These are phyloP conservation scores for Patagioenas fasciata DNA, from an alignment of 2,113 vertebrate genomes.

Conservation along the genomic window DNA sequence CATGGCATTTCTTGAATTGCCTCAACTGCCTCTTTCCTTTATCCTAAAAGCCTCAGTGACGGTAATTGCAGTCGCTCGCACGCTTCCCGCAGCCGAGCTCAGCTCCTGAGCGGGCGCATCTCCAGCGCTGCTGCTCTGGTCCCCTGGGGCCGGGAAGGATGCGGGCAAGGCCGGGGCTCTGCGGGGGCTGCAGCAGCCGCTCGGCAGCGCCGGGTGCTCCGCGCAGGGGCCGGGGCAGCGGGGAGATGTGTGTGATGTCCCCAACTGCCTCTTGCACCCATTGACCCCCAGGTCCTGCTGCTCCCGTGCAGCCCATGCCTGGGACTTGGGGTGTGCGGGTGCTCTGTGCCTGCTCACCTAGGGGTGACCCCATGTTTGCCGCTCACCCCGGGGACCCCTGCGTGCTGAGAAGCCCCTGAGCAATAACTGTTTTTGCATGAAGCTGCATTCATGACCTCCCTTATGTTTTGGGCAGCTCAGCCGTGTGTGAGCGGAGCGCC, in stretches of 20 bases:
- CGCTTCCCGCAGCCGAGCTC: fast-evolving
- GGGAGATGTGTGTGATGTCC: too few species aligned
- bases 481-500: not conserved
- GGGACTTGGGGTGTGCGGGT: not conserved
- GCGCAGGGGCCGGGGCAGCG: too few species aligned
- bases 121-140: not conserved
- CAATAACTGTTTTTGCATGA: not conserved
- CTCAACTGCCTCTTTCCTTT: not conserved
- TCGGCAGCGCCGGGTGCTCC: too few species aligned
- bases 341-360: not conserved
- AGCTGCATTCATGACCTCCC: fast-evolving
- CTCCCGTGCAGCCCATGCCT: not conserved
- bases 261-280: not conserved
- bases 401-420: not conserved
- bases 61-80: not conserved
- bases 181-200: not conserved
- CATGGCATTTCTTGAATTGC: not conserved
- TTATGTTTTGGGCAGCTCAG: not conserved
- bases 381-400: not conserved
- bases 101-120: not conserved
- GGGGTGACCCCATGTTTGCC: not conserved
- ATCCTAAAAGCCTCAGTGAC: not conserved
- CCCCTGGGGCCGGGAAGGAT: not conserved
- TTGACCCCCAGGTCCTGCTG: not conserved
- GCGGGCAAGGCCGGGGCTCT: fast-evolving